phyloP scores from a whole-genome alignment of 1,140 invertebrate species.

The Yoshiicerus persimilis region DNA sequence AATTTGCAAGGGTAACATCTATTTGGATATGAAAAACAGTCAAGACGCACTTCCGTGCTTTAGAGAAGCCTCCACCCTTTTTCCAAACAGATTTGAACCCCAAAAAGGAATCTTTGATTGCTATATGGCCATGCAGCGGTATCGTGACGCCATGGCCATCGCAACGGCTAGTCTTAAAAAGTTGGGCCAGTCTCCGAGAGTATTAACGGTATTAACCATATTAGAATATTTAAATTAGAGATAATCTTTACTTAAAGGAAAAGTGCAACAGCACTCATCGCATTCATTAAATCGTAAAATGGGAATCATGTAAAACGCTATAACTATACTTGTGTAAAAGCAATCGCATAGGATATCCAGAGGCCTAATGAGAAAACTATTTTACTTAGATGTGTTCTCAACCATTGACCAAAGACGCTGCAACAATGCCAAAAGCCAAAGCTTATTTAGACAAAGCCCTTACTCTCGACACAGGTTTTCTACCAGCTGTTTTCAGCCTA shows the following conservation, averaged over 20 bases:
- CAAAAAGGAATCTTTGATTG: slow-evolving; percentile 73
- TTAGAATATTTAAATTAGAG: too few species aligned
- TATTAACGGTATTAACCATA: slow-evolving; percentile 66
- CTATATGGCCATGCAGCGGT: slow-evolving; percentile 66
- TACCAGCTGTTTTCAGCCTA: slow-evolving; percentile 69
- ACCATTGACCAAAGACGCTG: slow-evolving; percentile 69
- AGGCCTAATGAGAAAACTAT: too few species aligned
- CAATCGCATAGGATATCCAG: too few species aligned
- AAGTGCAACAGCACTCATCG: too few species aligned
- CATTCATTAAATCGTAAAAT: too few species aligned
- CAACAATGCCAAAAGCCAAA: slow-evolving; percentile 65
- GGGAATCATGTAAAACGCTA: too few species aligned
- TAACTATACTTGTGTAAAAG: too few species aligned
- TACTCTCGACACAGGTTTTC: slow-evolving; percentile 63
- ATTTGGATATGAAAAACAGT: slow-evolving; percentile 71
- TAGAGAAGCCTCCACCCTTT: slow-evolving; percentile 68
- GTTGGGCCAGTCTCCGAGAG: slow-evolving; percentile 68
- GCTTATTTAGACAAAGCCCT: slow-evolving; percentile 70
- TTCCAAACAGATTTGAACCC: slow-evolving; percentile 64
- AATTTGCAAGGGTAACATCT: slow-evolving; percentile 68
- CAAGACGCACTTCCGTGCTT: slow-evolving; percentile 71
- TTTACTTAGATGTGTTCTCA: slow-evolving; percentile 67
- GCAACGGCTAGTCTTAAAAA: slow-evolving; percentile 70
- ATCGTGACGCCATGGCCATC: slow-evolving; percentile 68
- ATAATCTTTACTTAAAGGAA: too few species aligned